Percentiles rank a stretch among this genome's conserved stretches.
These are phyloP conservation scores for Ochotona curzoniae DNA, from an alignment of 2,113 vertebrate species.

Conservation along the genomic window DNA sequence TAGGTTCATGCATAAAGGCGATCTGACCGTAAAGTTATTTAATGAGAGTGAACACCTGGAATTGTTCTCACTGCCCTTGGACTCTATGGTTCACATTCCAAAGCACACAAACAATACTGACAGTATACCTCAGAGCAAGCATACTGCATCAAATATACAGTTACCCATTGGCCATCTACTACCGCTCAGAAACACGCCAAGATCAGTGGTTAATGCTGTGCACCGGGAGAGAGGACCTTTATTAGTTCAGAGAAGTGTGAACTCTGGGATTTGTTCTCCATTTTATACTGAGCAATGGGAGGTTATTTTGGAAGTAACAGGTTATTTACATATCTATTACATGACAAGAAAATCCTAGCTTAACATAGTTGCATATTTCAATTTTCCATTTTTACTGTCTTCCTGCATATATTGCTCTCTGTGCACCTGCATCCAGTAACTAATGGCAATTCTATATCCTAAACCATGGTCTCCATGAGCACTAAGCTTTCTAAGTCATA, in stretches of 20 bases:
- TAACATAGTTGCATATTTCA: not conserved
- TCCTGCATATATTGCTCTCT: slow-evolving; percentile 14
- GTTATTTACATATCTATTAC: not conserved
- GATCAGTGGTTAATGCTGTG: not conserved
- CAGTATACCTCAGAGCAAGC: not conserved
- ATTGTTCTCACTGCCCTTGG: not conserved
- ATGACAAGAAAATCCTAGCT: slow-evolving; percentile 33
- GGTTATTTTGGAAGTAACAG: not conserved
- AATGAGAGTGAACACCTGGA: not conserved
- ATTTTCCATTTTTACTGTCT: slow-evolving; percentile 32
- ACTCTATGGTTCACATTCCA: not conserved
- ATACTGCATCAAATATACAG: not conserved
- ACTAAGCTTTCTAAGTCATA: not conserved
- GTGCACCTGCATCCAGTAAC: slow-evolving; percentile 33
- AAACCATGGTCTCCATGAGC: not conserved
- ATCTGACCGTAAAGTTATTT: not conserved
- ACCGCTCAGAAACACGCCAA: not conserved
- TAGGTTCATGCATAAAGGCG: not conserved
- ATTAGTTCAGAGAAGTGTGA: not conserved
- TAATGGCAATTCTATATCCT: slow-evolving; percentile 4
- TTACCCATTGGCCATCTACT: not conserved
- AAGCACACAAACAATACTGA: not conserved
- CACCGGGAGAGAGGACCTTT: not conserved
- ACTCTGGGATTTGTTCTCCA: not conserved
- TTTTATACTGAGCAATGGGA: not conserved